Evolutionary conservation across 2,113 vertebrate genomes (phyloP).

Genomic region (Sula dactylatra): DNA sequence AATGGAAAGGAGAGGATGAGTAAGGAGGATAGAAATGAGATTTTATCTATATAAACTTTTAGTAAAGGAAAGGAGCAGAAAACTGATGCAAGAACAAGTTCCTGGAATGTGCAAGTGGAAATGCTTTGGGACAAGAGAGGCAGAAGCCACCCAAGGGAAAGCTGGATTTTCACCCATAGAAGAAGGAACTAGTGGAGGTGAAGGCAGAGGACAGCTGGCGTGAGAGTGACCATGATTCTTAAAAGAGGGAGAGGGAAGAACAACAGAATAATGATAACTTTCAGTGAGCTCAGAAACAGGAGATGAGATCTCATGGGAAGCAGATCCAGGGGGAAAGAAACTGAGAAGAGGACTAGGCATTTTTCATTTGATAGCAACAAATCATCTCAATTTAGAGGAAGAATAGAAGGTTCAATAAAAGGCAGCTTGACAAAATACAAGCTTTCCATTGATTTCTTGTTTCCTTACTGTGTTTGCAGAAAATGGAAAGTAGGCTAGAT

Average conservation of each 20-base stretch:
- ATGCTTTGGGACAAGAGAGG: neutral
- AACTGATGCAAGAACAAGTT: neutral
- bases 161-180: neutral
- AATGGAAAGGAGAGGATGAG: neutral
- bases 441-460: neutral
- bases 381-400: neutral
- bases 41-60: neutral
- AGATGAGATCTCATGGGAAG: neutral
- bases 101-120: neutral
- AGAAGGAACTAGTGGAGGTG: neutral
- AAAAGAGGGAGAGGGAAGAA: neutral
- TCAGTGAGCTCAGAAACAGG: neutral
- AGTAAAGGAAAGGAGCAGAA: neutral
- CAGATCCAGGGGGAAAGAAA: neutral
- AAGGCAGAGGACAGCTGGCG: neutral
- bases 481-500: neutral
- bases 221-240: neutral
- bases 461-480: neutral
- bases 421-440: neutral
- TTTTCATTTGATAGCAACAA: neutral
- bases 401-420: neutral
- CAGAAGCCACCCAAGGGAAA: neutral
- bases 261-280: neutral
- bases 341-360: neutral
- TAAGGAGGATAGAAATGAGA: neutral